Conservation (phyloP, 53 echinoderm and acorn worm genomes). For the Actinopyga echinites region DNA sequence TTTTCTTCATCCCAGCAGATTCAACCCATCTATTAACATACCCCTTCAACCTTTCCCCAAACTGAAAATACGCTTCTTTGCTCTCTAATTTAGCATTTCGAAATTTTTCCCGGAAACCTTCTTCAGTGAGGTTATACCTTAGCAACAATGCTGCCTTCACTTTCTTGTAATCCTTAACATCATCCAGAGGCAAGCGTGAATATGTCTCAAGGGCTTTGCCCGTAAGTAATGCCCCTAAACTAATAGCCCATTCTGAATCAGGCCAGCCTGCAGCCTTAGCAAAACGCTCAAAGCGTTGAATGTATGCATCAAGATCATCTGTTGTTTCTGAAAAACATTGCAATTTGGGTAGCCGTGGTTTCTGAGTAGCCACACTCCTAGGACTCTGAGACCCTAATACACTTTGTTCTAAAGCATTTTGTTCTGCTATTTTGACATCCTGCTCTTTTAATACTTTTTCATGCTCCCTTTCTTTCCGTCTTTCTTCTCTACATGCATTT, state of each 20-base stretch:
- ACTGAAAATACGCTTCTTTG: constrained; percentile 38
- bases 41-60: constrained; percentile 2
- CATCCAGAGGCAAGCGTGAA: constrained; percentile 7
- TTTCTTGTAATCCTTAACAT: constrained; percentile 13
- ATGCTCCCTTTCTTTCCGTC: constrained; percentile 16
- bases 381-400: too few relatives aligned
- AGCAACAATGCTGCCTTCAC: constrained; percentile 37
- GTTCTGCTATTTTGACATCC: constrained; percentile 8
- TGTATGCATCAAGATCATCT: constrained; percentile 45
- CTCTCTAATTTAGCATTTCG: constrained; percentile 38
- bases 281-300: constrained; percentile 41
- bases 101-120: constrained; percentile 39
- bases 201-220: constrained; percentile 48
- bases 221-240: constrained; percentile 42
- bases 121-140: constrained; percentile 36
- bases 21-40: constrained; percentile 48
- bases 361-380: background rate
- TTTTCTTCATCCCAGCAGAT: background rate
- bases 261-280: constrained; percentile 28
- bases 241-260: constrained; percentile 30
- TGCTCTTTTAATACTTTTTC: background rate
- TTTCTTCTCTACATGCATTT: constrained; percentile 11
- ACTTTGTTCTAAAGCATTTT: too few relatives aligned
- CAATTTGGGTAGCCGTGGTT: constrained; percentile 33
- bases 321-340: constrained; percentile 21